Percentiles rank a stretch among this genome's conserved stretches.
Evolutionary conservation across 2,888 invertebrate species (phyloP).

Genomic region (Dioctria rufipes): DNA sequence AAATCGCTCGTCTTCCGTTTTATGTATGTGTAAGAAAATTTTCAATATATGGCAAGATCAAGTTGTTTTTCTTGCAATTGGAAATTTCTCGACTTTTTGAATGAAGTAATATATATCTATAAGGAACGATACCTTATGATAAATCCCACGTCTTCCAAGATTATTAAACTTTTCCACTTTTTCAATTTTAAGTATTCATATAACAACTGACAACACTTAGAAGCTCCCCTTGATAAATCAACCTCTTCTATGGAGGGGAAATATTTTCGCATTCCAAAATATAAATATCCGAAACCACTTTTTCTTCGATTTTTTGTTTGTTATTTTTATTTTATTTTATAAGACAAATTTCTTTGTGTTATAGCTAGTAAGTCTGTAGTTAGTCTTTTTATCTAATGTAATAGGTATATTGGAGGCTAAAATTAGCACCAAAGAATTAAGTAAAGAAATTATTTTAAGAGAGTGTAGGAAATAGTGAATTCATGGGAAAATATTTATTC

Average conservation of each 20-base stretch:
- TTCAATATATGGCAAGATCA: background rate
- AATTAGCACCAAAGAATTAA: constrained; percentile 69
- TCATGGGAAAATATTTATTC: too few relatives aligned
- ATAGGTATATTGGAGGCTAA: constrained; percentile 68
- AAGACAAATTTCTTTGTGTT: constrained; percentile 36
- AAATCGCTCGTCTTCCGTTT: constrained; percentile 31
- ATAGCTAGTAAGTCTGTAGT: constrained; percentile 39
- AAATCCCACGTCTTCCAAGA: background rate
- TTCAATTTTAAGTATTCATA: background rate
- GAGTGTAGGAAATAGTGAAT: too few relatives aligned
- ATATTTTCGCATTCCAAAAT: too few relatives aligned
- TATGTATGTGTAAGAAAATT: background rate
- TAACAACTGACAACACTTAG: background rate
- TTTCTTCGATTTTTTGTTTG: background rate
- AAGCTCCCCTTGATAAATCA: background rate
- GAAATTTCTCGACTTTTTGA: background rate
- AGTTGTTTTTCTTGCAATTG: background rate
- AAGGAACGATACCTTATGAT: background rate
- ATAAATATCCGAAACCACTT: background rate
- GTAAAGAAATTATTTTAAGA: constrained; percentile 13
- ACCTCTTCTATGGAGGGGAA: too few relatives aligned
- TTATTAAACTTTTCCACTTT: background rate
- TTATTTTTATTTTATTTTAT: background rate
- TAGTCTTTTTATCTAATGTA: constrained; percentile 32
- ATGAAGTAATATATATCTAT: background rate